phyloP scores from a whole-genome alignment of 2,797 vertebrate species.

The Galagoides demidoff region DNA sequence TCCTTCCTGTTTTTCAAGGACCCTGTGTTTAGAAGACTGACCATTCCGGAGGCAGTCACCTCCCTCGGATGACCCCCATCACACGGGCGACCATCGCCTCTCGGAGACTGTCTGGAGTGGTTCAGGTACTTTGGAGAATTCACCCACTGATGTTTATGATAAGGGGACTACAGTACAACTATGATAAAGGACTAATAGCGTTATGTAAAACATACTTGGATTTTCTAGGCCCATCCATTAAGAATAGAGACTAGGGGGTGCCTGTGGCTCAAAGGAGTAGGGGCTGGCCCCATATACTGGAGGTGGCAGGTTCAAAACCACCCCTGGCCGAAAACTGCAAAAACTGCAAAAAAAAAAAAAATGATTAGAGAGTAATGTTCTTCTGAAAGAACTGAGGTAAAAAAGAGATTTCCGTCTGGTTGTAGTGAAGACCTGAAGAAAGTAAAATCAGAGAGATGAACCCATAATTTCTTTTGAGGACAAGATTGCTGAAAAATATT shows the following conservation, averaged over 20 bases:
- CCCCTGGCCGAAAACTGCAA: no score
- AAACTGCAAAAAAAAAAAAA: no score
- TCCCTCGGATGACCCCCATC: background rate
- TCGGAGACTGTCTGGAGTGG: background rate
- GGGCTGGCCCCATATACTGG: no score
- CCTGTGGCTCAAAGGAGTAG: no score
- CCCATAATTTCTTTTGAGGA: slow-evolving; percentile 36
- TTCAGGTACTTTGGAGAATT: background rate
- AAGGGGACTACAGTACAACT: background rate
- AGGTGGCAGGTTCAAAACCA: no score
- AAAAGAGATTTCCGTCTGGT: background rate
- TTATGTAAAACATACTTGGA: background rate
- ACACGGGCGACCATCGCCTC: background rate
- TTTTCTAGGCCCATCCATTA: background rate
- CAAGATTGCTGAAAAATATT: slow-evolving; percentile 55
- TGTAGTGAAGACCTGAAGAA: background rate
- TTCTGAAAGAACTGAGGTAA: slow-evolving; percentile 4
- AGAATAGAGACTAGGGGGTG: background rate
- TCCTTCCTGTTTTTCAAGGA: slow-evolving; percentile 88
- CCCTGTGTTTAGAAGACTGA: slow-evolving; percentile 62
- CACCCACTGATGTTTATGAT: background rate
- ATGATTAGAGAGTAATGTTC: background rate
- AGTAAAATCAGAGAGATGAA: background rate
- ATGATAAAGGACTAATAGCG: background rate
- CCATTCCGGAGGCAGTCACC: background rate